Evolutionary conservation across 1,140 invertebrate species (phyloP), one percentile per base, ranked within the genome.

Genomic region (Polypedilum vanderplanki): DNA sequence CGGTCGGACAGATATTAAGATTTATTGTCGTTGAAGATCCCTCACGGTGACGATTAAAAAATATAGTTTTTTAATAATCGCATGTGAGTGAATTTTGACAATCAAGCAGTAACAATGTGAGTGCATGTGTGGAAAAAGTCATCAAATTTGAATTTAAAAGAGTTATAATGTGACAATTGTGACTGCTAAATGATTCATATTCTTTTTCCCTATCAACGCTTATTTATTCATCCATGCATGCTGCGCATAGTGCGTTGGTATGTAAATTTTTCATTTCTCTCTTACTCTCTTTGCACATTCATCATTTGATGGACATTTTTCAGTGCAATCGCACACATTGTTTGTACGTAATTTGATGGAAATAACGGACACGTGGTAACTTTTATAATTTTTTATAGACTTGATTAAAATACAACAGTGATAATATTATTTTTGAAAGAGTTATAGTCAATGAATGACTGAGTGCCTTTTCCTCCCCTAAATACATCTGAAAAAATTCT

Each of bases 261-360:
- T 57, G 46, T 57, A 57, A 57, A 57, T 57, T 57, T 33, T 33
- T 33, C 15, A 57, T 57, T n/a, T 57, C 46, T 12, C n/a, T 57
- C 12, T 57, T n/a, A 4, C 46, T n/a, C n/a, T 15, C 10, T n/a
- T n/a, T 57, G 46, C 46, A 57, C 12, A 57, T n/a, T 57, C 46
- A 57, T n/a, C 12, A n/a, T 57, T 57, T 57, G 46, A 57, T 57
- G 46, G 46, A 57, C 46, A 57, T 57, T 57, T 57, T 57, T 57
- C 24, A 33, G 24, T 57, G 12, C n/a, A 57, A n/a, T 57, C 46
- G 4, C 46, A 46, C 46, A 57, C n/a, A 57, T 57, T 57, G 46
- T 57, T 57, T 57, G 46, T 57, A 12, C 46, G 46, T 57, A 57
- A 57, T 57, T 57, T 57, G n/a, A 57, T 57, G 46, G 46, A 57